These are phyloP conservation scores for Ennomos erosarius DNA, from an alignment of 2,888 invertebrate species.

Conservation along the genomic window DNA sequence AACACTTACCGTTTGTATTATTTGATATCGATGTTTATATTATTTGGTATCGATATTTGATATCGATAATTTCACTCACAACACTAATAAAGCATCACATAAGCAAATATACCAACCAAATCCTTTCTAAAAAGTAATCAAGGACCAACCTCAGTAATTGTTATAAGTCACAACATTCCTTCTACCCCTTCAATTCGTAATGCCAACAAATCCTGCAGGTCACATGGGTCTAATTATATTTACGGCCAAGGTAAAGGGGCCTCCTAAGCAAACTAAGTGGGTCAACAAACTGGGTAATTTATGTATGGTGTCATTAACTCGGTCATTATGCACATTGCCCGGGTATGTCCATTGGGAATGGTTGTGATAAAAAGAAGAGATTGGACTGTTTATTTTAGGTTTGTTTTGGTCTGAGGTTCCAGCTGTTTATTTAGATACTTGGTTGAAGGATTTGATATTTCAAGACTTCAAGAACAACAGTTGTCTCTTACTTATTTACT, in stretches of 20 bases:
- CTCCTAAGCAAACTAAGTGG: constrained; percentile 9
- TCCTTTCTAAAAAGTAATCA: constrained; percentile 1
- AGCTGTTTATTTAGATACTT: too few species aligned
- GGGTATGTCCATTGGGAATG: constrained; percentile 1
- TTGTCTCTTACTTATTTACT: too few species aligned
- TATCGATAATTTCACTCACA: too few species aligned
- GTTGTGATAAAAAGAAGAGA: constrained; percentile 1
- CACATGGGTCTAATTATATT: constrained; percentile 23
- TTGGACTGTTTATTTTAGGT: too few species aligned
- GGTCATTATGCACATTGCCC: constrained; percentile 11
- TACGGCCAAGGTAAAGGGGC: constrained; percentile 20
- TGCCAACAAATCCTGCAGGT: constrained; percentile 16
- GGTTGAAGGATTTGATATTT: too few species aligned
- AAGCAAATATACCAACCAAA: too few species aligned
- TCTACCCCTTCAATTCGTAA: constrained; percentile 24
- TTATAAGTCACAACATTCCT: constrained; percentile 3
- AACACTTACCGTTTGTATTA: too few species aligned
- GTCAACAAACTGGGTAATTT: constrained; percentile 20
- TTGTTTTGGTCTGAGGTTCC: too few species aligned
- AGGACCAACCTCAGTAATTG: constrained; percentile 1
- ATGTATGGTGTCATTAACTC: constrained; percentile 24
- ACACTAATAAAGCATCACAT: too few species aligned
- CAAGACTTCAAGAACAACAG: too few species aligned
- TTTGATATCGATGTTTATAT: too few species aligned
- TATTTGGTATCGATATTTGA: too few species aligned